Percentiles rank a stretch among this genome's conserved stretches.
Evolutionary conservation across 2,888 invertebrate species (phyloP).

Genomic region (Drosophila longiperda): DNA sequence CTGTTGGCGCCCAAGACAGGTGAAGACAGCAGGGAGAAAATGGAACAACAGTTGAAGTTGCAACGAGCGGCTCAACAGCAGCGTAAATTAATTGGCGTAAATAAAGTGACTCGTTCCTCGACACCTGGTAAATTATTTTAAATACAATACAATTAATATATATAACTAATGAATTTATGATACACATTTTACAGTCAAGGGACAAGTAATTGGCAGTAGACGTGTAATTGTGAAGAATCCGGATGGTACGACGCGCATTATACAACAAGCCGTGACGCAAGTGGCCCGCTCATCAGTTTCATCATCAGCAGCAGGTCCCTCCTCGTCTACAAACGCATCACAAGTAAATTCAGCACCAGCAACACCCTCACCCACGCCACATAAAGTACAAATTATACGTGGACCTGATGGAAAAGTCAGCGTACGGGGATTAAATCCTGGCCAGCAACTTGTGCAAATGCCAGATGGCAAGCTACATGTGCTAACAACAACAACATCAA

Average conservation of each 20-base stretch:
- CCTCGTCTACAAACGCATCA: conserved; percentile 65
- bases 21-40: conserved; percentile 93
- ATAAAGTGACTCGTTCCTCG: conserved; percentile 57
- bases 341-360: conserved; percentile 75
- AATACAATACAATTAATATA: neutral
- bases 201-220: conserved; percentile 82
- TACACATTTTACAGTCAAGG: conserved; percentile 60
- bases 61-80: conserved; percentile 96
- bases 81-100: conserved; percentile 87
- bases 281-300: conserved; percentile 85
- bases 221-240: conserved; percentile 85
- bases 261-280: conserved; percentile 87
- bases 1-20: conserved; percentile 85
- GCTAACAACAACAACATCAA: conserved; percentile 84
- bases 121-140: conserved; percentile 60
- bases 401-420: conserved; percentile 96
- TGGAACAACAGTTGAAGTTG: conserved; percentile 95
- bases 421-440: conserved; percentile 95
- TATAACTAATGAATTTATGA: neutral
- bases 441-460: conserved; percentile 96
- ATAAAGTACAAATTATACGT: conserved; percentile 95
- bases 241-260: conserved; percentile 88
- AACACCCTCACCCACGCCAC: conserved; percentile 87
- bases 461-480: conserved; percentile 97
- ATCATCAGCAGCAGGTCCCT: conserved; percentile 87